These are phyloP conservation scores for Troglohyphantes excavatus DNA, from an alignment of 2,888 invertebrate species.

Conservation along the genomic window DNA sequence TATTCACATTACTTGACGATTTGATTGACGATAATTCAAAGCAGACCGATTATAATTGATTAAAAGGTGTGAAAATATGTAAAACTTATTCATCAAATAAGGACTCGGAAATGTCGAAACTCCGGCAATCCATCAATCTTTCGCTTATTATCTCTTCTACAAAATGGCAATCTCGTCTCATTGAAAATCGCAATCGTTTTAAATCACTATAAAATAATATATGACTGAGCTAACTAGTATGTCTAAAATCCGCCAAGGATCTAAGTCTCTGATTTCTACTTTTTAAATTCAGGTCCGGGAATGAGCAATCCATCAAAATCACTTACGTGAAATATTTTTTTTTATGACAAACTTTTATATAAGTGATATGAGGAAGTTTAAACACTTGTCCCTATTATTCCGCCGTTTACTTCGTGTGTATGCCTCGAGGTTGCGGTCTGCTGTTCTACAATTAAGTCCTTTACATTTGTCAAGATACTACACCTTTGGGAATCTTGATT, in stretches of 20 bases:
- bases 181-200: conserved; percentile 5
- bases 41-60: not conserved
- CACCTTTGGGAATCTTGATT: conserved; percentile 24
- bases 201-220: not conserved
- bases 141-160: not conserved
- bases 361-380: not conserved
- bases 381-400: not conserved
- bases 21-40: conserved; percentile 6
- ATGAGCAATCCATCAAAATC: not conserved
- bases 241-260: not conserved
- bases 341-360: not conserved
- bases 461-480: conserved; percentile 55
- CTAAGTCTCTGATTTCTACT: not conserved
- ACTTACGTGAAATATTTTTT: not conserved
- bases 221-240: not conserved
- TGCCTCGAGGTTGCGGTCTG: not conserved
- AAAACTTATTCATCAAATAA: not conserved
- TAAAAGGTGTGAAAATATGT: not conserved
- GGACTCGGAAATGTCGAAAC: not conserved
- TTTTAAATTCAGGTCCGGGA: not conserved
- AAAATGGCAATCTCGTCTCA: not conserved
- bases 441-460: conserved; percentile 59
- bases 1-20: not conserved
- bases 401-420: too few species aligned
- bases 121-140: not conserved